phyloP scores from a whole-genome alignment of 2,797 vertebrate species.

The Tadarida brasiliensis region DNA sequence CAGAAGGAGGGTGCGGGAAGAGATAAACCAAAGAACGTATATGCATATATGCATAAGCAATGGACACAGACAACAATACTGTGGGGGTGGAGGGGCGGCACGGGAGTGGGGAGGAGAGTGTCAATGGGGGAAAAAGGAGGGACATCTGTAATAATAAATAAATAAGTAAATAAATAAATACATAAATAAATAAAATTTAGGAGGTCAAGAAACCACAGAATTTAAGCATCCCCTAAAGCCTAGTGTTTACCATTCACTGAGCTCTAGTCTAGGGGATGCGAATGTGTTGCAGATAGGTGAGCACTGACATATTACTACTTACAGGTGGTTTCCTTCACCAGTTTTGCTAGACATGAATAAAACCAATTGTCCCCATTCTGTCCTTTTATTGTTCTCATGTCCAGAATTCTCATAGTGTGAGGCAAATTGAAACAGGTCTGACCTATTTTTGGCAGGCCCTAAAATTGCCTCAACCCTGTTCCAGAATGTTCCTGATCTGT shows the following conservation, averaged over 20 bases:
- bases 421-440: neutral
- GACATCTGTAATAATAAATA: too few species aligned
- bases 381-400: neutral
- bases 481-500: neutral
- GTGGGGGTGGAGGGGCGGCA: too few species aligned
- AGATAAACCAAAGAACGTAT: too few species aligned
- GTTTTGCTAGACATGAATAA: neutral
- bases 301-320: neutral
- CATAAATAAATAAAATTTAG: too few species aligned
- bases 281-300: neutral
- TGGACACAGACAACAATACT: too few species aligned
- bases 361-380: neutral
- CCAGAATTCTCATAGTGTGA: neutral
- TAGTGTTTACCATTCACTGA: neutral
- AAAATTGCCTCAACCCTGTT: neutral
- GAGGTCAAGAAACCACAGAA: neutral
- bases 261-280: neutral
- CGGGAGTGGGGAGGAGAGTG: too few species aligned
- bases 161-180: too few species aligned
- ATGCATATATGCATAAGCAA: too few species aligned
- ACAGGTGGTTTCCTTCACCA: neutral
- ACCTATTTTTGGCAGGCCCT: neutral
- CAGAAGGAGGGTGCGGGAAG: too few species aligned
- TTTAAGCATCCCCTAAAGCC: neutral
- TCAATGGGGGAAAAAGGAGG: too few species aligned